phyloP scores from a whole-genome alignment of 2,888 invertebrate genomes.

The Thereva unica region DNA sequence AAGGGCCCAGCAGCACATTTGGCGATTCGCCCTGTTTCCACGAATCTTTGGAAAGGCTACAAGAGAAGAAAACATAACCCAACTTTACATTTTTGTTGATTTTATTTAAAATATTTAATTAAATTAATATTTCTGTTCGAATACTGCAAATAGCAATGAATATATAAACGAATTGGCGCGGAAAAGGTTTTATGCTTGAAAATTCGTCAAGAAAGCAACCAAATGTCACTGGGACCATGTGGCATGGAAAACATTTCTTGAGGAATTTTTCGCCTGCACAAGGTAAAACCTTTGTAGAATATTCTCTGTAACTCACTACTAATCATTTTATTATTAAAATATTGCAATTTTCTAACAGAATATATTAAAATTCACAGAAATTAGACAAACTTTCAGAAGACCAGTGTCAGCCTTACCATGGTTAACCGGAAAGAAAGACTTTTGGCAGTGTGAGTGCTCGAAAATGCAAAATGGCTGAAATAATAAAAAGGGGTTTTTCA shows the following conservation, averaged over 20 bases:
- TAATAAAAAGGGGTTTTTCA: background rate
- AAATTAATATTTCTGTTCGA: too few relatives aligned
- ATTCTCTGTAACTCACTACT: background rate
- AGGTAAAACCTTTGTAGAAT: background rate
- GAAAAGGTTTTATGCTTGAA: too few relatives aligned
- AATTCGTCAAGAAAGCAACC: background rate
- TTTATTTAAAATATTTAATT: too few relatives aligned
- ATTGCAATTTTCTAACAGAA: background rate
- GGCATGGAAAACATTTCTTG: background rate
- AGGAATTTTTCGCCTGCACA: background rate
- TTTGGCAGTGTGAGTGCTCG: slow-evolving; percentile 42
- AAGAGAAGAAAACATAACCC: slow-evolving; percentile 12
- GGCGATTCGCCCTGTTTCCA: slow-evolving; percentile 97
- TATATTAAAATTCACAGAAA: slow-evolving; percentile 22
- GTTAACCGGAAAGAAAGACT: slow-evolving; percentile 59
- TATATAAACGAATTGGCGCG: too few relatives aligned
- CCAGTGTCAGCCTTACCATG: slow-evolving; percentile 53
- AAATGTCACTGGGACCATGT: slow-evolving; percentile 21
- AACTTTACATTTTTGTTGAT: too few relatives aligned
- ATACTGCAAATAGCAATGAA: too few relatives aligned
- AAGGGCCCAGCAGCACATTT: slow-evolving; percentile 88
- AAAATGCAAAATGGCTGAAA: slow-evolving; percentile 13
- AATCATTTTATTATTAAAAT: background rate
- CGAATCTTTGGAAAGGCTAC: slow-evolving; percentile 88
- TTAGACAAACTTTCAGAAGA: slow-evolving; percentile 32